Percentiles rank a stretch among this genome's conserved stretches.
phyloP scores from a whole-genome alignment of 2,797 vertebrate species.

The Mormyrus proboscirostris region DNA sequence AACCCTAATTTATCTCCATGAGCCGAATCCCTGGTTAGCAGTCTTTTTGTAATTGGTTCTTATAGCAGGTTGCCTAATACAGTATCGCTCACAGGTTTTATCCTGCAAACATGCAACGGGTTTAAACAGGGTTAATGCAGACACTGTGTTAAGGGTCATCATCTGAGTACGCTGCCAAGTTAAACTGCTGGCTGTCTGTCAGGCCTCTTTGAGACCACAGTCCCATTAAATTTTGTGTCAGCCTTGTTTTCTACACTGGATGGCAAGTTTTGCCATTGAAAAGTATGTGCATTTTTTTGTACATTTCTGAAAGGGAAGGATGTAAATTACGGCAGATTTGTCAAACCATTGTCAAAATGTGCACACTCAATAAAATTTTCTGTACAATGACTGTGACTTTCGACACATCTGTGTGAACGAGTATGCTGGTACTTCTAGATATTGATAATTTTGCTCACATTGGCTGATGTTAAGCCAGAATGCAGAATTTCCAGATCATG shows the following conservation, averaged over 20 bases:
- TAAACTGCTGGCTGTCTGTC: neutral
- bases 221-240: neutral
- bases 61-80: neutral
- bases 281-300: slow-evolving; percentile 13
- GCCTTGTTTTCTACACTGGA: slow-evolving; percentile 1
- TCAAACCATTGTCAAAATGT: slow-evolving; percentile 4
- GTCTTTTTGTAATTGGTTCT: neutral
- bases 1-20: neutral
- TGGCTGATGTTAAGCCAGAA: neutral
- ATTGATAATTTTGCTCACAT: neutral
- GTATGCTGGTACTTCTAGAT: neutral
- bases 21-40: neutral
- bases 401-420: neutral
- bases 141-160: neutral
- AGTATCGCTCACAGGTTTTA: neutral
- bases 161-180: neutral
- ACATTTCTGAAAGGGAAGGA: slow-evolving; percentile 7
- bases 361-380: slow-evolving; percentile 13
- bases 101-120: neutral
- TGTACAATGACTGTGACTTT: neutral
- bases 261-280: slow-evolving; percentile 7
- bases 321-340: neutral
- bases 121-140: neutral
- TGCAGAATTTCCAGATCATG: neutral
- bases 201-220: neutral